Evolutionary conservation across 2,113 vertebrate genomes (phyloP).

Genomic region (Gila orcuttii): DNA sequence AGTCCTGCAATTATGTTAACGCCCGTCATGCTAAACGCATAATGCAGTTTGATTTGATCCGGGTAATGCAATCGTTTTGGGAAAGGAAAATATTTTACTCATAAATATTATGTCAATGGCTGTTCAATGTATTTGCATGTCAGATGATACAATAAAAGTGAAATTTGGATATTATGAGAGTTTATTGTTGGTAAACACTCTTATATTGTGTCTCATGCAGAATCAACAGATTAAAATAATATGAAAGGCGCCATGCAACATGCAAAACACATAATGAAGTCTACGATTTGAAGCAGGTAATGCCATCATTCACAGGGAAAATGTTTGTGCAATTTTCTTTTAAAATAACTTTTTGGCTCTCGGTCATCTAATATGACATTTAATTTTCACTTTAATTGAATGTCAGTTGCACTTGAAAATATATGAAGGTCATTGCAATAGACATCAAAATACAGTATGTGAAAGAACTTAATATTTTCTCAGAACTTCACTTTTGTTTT

Average conservation of each 20-base stretch:
- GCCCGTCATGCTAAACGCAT: constrained; percentile 19
- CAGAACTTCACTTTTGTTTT: neutral
- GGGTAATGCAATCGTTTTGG: neutral
- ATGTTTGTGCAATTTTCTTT: neutral
- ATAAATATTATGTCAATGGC: neutral
- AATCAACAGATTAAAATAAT: neutral
- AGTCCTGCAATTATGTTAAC: constrained; percentile 38
- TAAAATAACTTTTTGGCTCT: neutral
- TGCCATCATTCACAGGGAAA: neutral
- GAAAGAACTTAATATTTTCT: neutral
- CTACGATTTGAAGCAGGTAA: neutral
- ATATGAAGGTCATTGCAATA: neutral
- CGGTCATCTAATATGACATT: neutral
- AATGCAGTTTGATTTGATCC: neutral
- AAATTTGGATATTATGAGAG: neutral
- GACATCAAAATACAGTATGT: neutral
- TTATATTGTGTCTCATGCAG: neutral
- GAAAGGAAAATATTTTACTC: neutral
- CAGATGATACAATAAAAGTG: no score
- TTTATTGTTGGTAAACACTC: neutral
- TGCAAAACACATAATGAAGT: neutral
- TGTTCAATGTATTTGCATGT: neutral
- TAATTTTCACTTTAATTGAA: neutral
- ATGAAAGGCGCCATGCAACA: neutral
- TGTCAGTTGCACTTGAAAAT: neutral